phyloP scores from a whole-genome alignment of 2,113 vertebrate species.

The Larimichthys crocea region DNA sequence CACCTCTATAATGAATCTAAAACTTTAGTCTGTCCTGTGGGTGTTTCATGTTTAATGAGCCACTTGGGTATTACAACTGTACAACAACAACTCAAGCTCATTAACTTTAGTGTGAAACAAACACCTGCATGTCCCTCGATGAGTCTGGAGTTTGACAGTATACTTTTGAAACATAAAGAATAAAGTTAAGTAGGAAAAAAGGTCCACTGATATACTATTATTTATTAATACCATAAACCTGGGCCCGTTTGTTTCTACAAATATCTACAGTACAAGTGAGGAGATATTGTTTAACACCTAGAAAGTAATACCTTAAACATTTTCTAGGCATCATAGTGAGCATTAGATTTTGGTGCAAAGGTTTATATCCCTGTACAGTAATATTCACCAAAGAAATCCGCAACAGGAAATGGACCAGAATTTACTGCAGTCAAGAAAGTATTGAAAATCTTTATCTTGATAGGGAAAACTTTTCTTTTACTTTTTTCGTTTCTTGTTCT shows the following conservation, averaged over 20 bases:
- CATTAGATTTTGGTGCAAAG: background rate
- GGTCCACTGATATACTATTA: background rate
- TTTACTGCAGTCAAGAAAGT: background rate
- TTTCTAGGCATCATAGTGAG: background rate
- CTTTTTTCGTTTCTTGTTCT: background rate
- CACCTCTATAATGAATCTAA: background rate
- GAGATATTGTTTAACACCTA: no score
- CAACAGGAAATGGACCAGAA: background rate
- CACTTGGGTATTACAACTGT: background rate
- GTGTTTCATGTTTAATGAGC: background rate
- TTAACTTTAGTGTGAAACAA: slow-evolving; percentile 9
- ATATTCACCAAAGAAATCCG: background rate
- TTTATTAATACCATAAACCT: slow-evolving; percentile 1
- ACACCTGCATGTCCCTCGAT: background rate
- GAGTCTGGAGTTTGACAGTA: background rate
- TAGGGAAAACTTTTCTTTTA: background rate
- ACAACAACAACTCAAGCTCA: background rate
- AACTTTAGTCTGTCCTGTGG: background rate
- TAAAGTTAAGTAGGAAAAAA: no score
- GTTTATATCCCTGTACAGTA: background rate
- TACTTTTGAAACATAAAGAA: background rate
- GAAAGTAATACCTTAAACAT: no score
- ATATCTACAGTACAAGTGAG: no score
- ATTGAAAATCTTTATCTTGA: background rate
- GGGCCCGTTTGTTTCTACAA: no score